Percentiles rank a stretch among this genome's conserved stretches.
These are phyloP conservation scores for Trididemnum nubilum DNA, from an alignment of 23 tunicate genomes.

Conservation along the genomic window DNA sequence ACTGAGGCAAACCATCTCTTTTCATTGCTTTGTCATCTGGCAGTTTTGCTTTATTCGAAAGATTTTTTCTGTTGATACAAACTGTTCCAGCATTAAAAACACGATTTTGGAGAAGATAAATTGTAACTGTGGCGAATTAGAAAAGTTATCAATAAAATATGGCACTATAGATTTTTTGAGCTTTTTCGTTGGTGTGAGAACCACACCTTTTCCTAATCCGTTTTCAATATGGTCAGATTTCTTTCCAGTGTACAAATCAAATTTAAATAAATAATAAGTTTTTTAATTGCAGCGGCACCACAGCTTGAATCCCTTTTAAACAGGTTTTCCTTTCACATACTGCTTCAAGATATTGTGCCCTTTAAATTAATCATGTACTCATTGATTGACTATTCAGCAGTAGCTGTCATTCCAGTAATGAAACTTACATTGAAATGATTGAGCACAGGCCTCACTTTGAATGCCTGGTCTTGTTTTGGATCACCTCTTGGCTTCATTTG, in stretches of 20 bases:
- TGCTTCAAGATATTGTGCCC: background rate
- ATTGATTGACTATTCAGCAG: background rate
- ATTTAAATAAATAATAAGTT: background rate
- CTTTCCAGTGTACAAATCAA: background rate
- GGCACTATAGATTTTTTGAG: background rate
- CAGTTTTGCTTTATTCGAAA: background rate
- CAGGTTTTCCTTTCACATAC: background rate
- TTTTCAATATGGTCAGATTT: background rate
- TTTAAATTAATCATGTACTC: background rate
- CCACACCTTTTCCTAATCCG: background rate
- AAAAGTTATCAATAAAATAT: background rate
- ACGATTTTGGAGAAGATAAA: background rate
- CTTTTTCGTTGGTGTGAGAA: background rate
- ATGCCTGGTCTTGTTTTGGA: background rate
- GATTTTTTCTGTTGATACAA: background rate
- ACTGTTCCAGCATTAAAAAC: background rate
- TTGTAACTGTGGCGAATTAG: background rate
- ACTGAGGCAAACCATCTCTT: background rate
- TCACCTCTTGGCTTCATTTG: background rate
- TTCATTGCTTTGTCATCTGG: background rate
- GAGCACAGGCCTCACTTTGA: constrained; percentile 6
- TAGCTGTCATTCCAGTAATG: too few species aligned
- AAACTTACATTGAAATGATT: background rate
- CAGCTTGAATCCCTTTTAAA: background rate
- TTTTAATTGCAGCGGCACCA: background rate